These are phyloP conservation scores for Lycocerus yunnanus DNA, from an alignment of 2,888 invertebrate species.

Conservation along the genomic window DNA sequence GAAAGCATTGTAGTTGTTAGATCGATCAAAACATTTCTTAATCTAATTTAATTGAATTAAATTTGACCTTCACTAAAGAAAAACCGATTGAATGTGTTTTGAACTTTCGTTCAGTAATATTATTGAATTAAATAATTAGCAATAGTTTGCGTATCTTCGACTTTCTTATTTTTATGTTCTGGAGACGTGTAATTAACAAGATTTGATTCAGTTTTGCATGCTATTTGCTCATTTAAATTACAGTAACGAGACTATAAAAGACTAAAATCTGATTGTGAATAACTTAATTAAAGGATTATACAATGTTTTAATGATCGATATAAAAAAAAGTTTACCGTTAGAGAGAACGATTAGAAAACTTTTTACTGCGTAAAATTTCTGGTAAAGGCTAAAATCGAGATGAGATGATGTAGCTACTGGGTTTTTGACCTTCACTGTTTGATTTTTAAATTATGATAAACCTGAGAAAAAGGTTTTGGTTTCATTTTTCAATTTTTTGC, in stretches of 20 bases:
- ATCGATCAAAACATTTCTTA: background rate
- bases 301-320: background rate
- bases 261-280: background rate
- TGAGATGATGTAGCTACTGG: background rate
- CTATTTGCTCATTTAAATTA: background rate
- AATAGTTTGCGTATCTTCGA: background rate
- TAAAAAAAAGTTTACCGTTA: background rate
- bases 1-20: background rate
- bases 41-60: background rate
- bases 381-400: background rate
- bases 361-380: background rate
- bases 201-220: background rate
- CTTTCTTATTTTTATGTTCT: background rate
- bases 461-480: background rate
- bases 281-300: background rate
- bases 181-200: background rate
- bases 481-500: background rate
- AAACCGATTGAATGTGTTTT: background rate
- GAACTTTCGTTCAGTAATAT: background rate
- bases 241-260: background rate
- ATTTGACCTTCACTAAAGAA: background rate
- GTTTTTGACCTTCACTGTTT: background rate
- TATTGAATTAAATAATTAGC: background rate
- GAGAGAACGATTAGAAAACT: background rate
- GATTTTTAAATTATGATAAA: background rate